Evolutionary conservation across 2,113 vertebrate species (phyloP).

Genomic region (Symphodus melops): DNA sequence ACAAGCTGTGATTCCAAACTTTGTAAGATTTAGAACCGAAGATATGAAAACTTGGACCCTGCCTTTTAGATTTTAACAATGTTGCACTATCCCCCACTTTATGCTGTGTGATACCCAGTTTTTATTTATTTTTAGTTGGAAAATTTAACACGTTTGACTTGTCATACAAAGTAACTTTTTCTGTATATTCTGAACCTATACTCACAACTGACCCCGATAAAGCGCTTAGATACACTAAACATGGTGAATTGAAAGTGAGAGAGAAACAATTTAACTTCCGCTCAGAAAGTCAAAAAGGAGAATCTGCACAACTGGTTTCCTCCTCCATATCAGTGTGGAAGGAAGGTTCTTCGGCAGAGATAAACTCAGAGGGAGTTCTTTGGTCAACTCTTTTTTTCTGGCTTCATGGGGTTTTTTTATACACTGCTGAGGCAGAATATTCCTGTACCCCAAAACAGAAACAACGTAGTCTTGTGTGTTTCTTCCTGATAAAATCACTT

Average conservation of each 20-base stretch:
- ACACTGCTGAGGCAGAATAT: slow-evolving; percentile 11
- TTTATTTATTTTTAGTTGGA: too few species aligned
- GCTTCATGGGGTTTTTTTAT: slow-evolving; percentile 6
- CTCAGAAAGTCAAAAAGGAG: background rate
- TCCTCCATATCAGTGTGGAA: slow-evolving; percentile 67
- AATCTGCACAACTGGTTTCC: slow-evolving; percentile 13
- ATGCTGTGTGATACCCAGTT: too few species aligned
- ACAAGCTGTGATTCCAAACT: too few species aligned
- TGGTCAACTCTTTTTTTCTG: slow-evolving; percentile 14
- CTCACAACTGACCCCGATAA: too few species aligned
- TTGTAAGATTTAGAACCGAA: too few species aligned
- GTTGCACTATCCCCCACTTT: too few species aligned
- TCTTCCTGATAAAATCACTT: background rate
- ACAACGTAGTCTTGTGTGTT: background rate
- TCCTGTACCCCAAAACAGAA: slow-evolving; percentile 37
- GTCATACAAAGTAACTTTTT: too few species aligned
- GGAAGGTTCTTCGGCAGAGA: slow-evolving; percentile 59
- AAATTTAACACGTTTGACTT: too few species aligned
- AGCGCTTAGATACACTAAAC: too few species aligned
- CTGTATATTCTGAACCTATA: too few species aligned
- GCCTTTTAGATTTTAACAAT: too few species aligned
- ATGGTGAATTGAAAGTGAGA: background rate
- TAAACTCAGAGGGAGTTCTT: slow-evolving; percentile 28
- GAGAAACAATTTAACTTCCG: background rate
- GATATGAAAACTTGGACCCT: too few species aligned